Base-by-base conservation (phyloP, 2,888 invertebrate species). In the Brachypterus glaber region DNA sequence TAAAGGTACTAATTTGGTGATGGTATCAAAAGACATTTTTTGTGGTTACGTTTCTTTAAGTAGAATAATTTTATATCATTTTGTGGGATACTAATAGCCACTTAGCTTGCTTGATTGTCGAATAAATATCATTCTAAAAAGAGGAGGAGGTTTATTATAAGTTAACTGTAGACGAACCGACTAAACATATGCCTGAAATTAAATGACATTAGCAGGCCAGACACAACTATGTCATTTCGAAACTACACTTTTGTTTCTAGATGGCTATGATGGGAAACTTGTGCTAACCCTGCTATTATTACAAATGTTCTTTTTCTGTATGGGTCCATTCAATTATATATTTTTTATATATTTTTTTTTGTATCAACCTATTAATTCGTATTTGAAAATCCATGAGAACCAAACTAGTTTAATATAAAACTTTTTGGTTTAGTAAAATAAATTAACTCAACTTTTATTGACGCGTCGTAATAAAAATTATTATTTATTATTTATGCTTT, bases 141-240 rank as follows among this genome's bases (percentile, higher is more conserved):
- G 37, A 39, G 33, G 36, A 43, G 12, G 12, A 9, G 27, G 27
- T 27, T 43, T 37, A 45, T 47, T 41, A 47, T 39, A 36, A 41
- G 35, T 41, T 39, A 43, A 44, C 38, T 45, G 37, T 33, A 35
- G 39, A 25, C 36, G 38, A 27, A 32, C 30, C 46, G 34, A 31
- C 49, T 57, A 58, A 59, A 57, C 59, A 59, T 55, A 58, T 59
- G 59, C 50, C 49, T 55, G 50, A 54, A 59, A 59, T 59, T 59
- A 59, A 59, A 56, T 57, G 59, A 57, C 57, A 59, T 59, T 59
- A 59, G 57, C 49, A 41, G 44, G 46, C 46, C 44, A 46, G 47
- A 41, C 41, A 39, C 45, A 44, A 52, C 53, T 53, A 49, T 59
- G 55, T 58, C 57, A 58, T 59, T 58, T 55, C 38, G 41, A 46